Evolutionary conservation across 2,113 vertebrate genomes (phyloP), one percentile per base, ranked within the genome.

Genomic region (Cairina moschata): DNA sequence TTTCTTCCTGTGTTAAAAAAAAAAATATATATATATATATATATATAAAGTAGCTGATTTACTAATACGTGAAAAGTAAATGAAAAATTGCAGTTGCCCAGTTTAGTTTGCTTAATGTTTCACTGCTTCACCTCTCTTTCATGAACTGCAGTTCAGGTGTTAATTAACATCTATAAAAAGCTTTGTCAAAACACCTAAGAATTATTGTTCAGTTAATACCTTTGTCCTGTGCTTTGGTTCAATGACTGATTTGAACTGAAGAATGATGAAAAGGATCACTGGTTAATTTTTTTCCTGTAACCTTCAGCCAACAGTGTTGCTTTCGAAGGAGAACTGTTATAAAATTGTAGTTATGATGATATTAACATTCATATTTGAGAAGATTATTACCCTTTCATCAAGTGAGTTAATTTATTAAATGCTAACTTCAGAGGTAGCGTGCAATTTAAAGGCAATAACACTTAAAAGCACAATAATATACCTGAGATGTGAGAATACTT

Each of bases 81-180:
- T 60, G 17, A 94, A 93, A 67, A 84, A 48, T 79, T 50, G 48
- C 12, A 36, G n/a, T 75, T 91, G 11, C 15, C 2, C 4, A 36
- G 52, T 85, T 89, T 88, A 55, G 17, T 60, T 95, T 59, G 9
- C 9, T 75, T 95, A 93, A 88, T 31, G 74, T 89, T 96, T 83
- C 60, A 83, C 46, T 31, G 28, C 80, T 91, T 96, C 38, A 74
- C 9, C 12, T 89, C 21, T 17, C 20, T 75, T 66, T 92, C 79
- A 93, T 67, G 58, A 93, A 88, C 5, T 22, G 20, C 6, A 6
- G 69, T 55, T 13, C 20, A 95, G 78, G 88, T 95, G 72, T 95
- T 97, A 96, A 97, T 96, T 93, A 69, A 28, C 1, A 7, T 94
- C 92, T 59, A 84, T 11, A 89, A n/a, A 95, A 90, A 42, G 32